Percentiles rank a stretch among this genome's conserved stretches.
Conservation (phyloP, 2,797 vertebrate species). For the Anas acuta region DNA sequence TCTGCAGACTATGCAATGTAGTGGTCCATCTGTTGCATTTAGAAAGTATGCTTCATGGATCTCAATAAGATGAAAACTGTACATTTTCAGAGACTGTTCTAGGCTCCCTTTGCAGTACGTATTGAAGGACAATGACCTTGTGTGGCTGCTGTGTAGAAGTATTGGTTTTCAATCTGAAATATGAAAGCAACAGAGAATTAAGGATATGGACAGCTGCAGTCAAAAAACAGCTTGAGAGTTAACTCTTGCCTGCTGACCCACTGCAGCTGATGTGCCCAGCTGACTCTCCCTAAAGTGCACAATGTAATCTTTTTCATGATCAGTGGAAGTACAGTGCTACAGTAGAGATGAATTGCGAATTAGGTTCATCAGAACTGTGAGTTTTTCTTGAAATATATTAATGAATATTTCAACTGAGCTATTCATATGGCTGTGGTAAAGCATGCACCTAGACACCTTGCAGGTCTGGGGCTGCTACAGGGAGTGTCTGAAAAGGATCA, state of each 20-base stretch:
- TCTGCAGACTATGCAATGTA: neutral
- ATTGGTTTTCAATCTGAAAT: neutral
- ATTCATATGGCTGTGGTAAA: neutral
- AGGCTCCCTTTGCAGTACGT: neutral
- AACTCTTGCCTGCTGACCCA: neutral
- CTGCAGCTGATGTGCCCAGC: neutral
- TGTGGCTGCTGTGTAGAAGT: neutral
- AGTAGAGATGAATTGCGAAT: neutral
- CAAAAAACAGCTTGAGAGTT: neutral
- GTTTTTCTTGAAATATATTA: neutral
- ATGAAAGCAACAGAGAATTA: neutral
- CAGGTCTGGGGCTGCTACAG: neutral
- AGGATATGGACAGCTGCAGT: neutral
- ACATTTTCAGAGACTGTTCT: neutral
- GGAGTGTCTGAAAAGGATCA: neutral
- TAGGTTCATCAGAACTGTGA: neutral
- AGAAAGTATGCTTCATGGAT: neutral
- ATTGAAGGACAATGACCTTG: neutral
- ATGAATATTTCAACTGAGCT: neutral
- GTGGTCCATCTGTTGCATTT: neutral
- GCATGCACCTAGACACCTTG: neutral
- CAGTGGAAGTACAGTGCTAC: neutral
- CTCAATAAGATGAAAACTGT: neutral
- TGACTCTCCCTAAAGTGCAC: neutral
- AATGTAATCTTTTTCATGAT: neutral